A percentile compares a stretch with the other conserved stretches of the same genome.
Evolutionary conservation across 64 coral and sea anemone genomes (phyloP).

Genomic region (Cladopsammia gracilis): DNA sequence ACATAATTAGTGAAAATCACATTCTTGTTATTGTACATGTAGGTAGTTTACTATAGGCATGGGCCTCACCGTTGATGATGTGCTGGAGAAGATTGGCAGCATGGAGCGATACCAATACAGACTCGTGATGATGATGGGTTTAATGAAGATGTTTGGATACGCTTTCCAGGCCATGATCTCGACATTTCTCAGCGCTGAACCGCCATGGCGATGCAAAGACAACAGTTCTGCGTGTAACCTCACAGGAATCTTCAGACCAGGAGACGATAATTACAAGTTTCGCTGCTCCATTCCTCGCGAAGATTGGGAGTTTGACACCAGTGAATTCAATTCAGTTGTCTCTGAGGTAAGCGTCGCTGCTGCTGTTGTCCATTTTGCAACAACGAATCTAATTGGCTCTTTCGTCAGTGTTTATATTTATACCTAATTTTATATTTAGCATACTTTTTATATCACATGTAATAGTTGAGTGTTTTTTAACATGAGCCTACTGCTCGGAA

Average conservation of each 20-base stretch:
- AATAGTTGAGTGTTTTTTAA: too few species aligned
- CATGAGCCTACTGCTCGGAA: too few species aligned
- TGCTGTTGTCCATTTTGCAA: background rate
- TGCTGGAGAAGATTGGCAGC: constrained; percentile 58
- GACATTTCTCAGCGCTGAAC: constrained; percentile 68
- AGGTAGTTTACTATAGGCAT: background rate
- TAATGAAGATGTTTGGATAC: constrained; percentile 49
- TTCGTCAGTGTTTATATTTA: too few species aligned
- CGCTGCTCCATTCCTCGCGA: constrained; percentile 59
- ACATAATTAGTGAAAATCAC: too few species aligned
- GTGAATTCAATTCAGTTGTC: constrained; percentile 73
- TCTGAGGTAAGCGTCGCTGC: constrained; percentile 24
- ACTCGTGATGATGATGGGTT: constrained; percentile 43
- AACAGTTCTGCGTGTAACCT: constrained; percentile 70
- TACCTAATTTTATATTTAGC: too few species aligned
- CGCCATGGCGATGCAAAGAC: constrained; percentile 62
- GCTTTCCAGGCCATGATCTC: constrained; percentile 57
- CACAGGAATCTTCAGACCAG: constrained; percentile 51
- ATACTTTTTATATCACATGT: too few species aligned
- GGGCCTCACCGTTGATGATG: constrained; percentile 55
- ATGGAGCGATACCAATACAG: constrained; percentile 53
- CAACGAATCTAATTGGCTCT: too few species aligned
- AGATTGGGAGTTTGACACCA: constrained; percentile 79
- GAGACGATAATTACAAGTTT: constrained; percentile 25
- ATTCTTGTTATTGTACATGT: too few species aligned